phyloP scores from a whole-genome alignment of 2,113 vertebrate genomes.

The Microcebus jonahi region DNA sequence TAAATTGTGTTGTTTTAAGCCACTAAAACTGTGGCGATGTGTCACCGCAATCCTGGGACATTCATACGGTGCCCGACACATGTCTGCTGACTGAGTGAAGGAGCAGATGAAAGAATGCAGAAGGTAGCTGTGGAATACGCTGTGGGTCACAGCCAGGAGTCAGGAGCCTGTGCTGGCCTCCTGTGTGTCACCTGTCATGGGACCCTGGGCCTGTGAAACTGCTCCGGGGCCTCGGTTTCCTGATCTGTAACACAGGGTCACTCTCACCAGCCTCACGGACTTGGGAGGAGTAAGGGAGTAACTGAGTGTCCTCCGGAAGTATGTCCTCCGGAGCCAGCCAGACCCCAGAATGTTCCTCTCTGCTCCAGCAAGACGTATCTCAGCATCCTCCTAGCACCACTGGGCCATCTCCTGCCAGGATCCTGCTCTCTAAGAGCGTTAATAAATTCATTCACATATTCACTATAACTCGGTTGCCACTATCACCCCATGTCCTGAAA shows the following conservation, averaged over 20 bases:
- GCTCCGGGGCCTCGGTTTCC: not conserved
- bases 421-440: not conserved
- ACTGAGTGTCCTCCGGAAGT: not conserved
- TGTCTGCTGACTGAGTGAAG: not conserved
- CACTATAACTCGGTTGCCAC: too few species aligned
- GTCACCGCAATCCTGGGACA: not conserved
- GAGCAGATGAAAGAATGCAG: not conserved
- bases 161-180: not conserved
- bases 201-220: not conserved
- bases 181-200: slow-evolving; percentile 1
- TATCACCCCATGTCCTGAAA: not conserved
- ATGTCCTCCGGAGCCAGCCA: not conserved
- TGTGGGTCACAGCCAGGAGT: not conserved
- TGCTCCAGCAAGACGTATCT: not conserved
- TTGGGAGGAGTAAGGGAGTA: not conserved
- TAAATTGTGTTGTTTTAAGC: not conserved
- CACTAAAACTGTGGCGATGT: not conserved
- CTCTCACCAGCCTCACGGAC: not conserved
- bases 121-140: not conserved
- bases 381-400: not conserved
- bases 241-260: not conserved
- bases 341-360: not conserved
- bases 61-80: not conserved
- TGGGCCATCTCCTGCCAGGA: not conserved
- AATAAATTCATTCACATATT: not conserved